Base-by-base conservation (phyloP, 2,113 vertebrate genomes). In the Zapus hudsonius region DNA sequence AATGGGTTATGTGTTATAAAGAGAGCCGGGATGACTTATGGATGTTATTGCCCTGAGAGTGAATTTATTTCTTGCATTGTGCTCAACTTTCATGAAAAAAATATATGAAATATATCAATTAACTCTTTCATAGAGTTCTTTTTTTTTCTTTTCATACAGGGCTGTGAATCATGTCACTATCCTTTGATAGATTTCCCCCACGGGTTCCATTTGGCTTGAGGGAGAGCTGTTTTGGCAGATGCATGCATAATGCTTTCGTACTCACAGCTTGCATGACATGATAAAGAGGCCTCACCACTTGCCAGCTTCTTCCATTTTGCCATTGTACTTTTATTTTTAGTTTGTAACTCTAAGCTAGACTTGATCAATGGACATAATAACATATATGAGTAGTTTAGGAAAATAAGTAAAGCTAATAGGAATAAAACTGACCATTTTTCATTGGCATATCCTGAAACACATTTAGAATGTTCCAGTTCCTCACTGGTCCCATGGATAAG, bases 31-130 rank as follows among this genome's bases (percentile, higher is more conserved):
- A 90, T 90, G 86, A 95, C 64, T 93, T 93, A 87, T 40, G 57
- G 83, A 47, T 90, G 13, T 52, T 94, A 27, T 79, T 94, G 25
- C 23, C 44, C 44, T 31, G n/a, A 15, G 80, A 83, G n/a, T 52
- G 42, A 84, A 89, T 95, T 96, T 96, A 93, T 87, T 64, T 93
- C 92, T n/a, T 88, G 73, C 38, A 55, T 75, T 74, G 96, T 92
- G 4, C 12, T 94, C 47, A 95, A 85, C 70, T 19, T 9, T 96
- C 76, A 92, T 25, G 3, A 23, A 80, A 79, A n/a, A 98, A 81
- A 94, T 91, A 95, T 40, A 40, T 93, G 78, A 95, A 84, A 88
- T 55, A 38, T 76, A 89, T 90, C 89, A 92, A 96, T 92, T 59
- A 97, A 72, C 42, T 87, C n/a, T 84, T 95, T 97, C 61, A 23